phyloP scores from a whole-genome alignment of 2,888 invertebrate genomes.

The Escarpia spicata region DNA sequence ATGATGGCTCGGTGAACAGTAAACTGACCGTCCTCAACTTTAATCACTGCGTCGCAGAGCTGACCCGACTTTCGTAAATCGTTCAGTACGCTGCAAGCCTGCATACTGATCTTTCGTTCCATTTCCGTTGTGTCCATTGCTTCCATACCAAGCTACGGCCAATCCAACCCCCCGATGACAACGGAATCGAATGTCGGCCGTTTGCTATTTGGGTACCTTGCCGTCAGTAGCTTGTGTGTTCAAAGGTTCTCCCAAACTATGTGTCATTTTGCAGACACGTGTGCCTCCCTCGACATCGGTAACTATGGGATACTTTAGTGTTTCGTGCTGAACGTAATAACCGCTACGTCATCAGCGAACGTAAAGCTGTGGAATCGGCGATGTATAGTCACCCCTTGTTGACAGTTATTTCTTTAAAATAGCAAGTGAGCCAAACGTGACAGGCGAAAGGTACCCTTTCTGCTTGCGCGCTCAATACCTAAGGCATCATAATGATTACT shows the following conservation, averaged over 20 bases:
- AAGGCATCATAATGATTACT: slow-evolving; percentile 6
- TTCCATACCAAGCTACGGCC: slow-evolving; percentile 7
- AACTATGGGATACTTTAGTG: slow-evolving; percentile 16
- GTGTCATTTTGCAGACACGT: slow-evolving; percentile 8
- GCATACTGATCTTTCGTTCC: slow-evolving; percentile 81
- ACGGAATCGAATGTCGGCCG: slow-evolving; percentile 13
- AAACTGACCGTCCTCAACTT: slow-evolving; percentile 83
- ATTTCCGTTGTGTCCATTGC: slow-evolving; percentile 36
- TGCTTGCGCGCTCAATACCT: slow-evolving; percentile 16
- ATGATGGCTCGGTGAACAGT: slow-evolving; percentile 77
- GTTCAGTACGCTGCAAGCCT: slow-evolving; percentile 85
- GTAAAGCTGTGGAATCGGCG: slow-evolving; percentile 7
- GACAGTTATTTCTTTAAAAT: slow-evolving; percentile 12
- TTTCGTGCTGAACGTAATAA: slow-evolving; percentile 16
- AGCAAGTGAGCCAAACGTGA: not conserved
- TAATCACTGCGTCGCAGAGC: slow-evolving; percentile 85
- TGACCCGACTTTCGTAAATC: slow-evolving; percentile 84
- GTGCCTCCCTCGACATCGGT: slow-evolving; percentile 6
- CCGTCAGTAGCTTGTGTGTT: not conserved
- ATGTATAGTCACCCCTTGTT: slow-evolving; percentile 5
- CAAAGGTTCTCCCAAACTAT: not conserved
- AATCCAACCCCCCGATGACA: slow-evolving; percentile 16
- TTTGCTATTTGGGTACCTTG: slow-evolving; percentile 16
- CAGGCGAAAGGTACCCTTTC: slow-evolving; percentile 16
- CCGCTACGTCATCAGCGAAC: slow-evolving; percentile 16